phyloP scores from a whole-genome alignment of 2,888 invertebrate genomes.

The Megaustenia siamemsis region DNA sequence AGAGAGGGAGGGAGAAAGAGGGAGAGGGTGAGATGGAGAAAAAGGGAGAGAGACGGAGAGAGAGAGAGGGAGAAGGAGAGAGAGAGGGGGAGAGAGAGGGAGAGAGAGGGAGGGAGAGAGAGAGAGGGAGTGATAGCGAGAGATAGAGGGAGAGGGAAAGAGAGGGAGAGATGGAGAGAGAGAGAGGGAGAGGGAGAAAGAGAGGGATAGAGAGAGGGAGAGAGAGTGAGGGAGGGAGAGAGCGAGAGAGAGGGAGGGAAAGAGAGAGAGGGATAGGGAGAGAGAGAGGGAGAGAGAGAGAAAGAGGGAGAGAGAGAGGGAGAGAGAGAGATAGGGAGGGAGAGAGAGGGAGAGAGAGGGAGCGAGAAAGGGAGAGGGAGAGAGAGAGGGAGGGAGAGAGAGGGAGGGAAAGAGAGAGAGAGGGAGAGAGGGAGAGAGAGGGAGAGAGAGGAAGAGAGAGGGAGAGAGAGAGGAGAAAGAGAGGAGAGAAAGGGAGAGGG shows the following conservation, averaged over 20 bases:
- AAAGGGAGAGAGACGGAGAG: background rate
- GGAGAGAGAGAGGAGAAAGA: too few relatives aligned
- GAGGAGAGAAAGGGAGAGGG: too few relatives aligned
- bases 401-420: background rate
- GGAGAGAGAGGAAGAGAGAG: background rate
- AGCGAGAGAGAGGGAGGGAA: too few relatives aligned
- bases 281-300: background rate
- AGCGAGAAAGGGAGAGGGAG: too few relatives aligned
- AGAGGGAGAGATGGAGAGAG: too few relatives aligned
- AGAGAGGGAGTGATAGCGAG: background rate
- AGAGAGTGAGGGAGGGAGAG: too few relatives aligned
- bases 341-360: too few relatives aligned
- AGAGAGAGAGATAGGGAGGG: too few relatives aligned
- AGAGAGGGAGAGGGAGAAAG: background rate
- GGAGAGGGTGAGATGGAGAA: too few relatives aligned
- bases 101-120: slow-evolving; percentile 10
- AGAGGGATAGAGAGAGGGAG: background rate
- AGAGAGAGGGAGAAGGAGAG: background rate
- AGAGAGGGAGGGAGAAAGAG: too few relatives aligned
- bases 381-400: background rate
- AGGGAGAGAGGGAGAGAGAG: background rate
- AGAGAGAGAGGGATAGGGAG: background rate
- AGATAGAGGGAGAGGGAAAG: too few relatives aligned
- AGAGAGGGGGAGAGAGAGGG: background rate
- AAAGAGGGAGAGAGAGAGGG: background rate